Evolutionary conservation across 1,140 invertebrate species (phyloP).

Genomic region (Drosophila erecta): DNA sequence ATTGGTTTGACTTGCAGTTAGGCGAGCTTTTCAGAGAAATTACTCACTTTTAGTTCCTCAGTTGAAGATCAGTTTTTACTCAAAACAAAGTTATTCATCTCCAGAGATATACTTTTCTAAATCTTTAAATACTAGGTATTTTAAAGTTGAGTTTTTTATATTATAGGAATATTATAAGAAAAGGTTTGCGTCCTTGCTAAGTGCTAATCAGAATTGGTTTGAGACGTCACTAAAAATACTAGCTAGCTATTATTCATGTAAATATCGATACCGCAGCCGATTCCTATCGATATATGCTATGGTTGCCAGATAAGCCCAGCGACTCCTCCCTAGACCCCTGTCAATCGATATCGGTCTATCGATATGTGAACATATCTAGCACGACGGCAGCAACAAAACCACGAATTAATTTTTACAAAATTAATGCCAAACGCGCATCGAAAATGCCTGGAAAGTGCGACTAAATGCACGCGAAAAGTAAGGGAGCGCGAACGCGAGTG

Average conservation of each 20-base stretch:
- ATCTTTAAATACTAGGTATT: too few relatives aligned
- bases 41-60: too few relatives aligned
- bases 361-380: not conserved
- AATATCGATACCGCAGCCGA: not conserved
- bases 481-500: not conserved
- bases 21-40: too few relatives aligned
- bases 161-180: not conserved
- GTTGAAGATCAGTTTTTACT: too few relatives aligned
- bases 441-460: constrained; percentile 22
- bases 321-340: not conserved
- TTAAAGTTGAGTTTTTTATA: too few relatives aligned
- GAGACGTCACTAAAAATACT: not conserved
- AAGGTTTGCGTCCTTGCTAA: not conserved
- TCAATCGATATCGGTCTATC: not conserved
- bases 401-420: constrained; percentile 27
- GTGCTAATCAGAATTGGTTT: not conserved
- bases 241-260: too few relatives aligned
- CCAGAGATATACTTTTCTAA: too few relatives aligned
- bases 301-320: not conserved
- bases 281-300: not conserved
- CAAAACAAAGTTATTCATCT: too few relatives aligned
- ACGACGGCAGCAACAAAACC: constrained; percentile 33
- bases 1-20: too few relatives aligned
- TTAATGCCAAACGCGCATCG: constrained; percentile 25
- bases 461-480: not conserved